A percentile compares a stretch with the other conserved stretches of the same genome.
These are phyloP conservation scores for Caenorhabditis becei DNA, from an alignment of 2,888 invertebrate species.

Conservation along the genomic window DNA sequence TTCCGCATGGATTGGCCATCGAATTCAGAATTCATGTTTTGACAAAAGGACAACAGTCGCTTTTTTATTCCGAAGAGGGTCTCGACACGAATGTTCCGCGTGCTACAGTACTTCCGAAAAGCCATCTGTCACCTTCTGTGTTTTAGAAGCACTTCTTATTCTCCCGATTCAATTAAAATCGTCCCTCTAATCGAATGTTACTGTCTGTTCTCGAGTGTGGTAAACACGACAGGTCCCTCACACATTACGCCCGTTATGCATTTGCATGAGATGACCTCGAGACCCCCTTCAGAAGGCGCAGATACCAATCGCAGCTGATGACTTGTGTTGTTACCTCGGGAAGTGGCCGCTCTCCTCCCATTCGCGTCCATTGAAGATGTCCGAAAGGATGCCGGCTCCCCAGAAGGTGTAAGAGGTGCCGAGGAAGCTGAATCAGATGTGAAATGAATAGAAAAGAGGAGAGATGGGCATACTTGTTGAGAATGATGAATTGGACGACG, in stretches of 20 bases:
- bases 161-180: conserved; percentile 32
- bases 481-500: conserved; percentile 81
- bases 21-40: background rate
- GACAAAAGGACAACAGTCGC: no score
- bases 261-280: conserved; percentile 44
- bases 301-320: conserved; percentile 34
- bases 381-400: conserved; percentile 81
- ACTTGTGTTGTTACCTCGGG: conserved; percentile 74
- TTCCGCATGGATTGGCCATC: conserved; percentile 1
- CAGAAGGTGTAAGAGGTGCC: conserved; percentile 81
- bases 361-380: conserved; percentile 78
- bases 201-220: conserved; percentile 6
- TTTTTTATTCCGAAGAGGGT: no score
- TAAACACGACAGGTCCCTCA: conserved; percentile 14
- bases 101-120: background rate
- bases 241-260: conserved; percentile 31
- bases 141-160: background rate
- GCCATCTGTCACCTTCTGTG: background rate
- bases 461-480: conserved; percentile 75
- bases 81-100: background rate
- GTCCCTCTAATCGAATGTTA: conserved; percentile 30
- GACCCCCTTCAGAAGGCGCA: conserved; percentile 2
- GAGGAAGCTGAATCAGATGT: conserved; percentile 76
- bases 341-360: conserved; percentile 82
- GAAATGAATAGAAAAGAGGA: background rate